Base-by-base conservation (phyloP, 1,140 invertebrate genomes). In the Drepana arcuata region DNA sequence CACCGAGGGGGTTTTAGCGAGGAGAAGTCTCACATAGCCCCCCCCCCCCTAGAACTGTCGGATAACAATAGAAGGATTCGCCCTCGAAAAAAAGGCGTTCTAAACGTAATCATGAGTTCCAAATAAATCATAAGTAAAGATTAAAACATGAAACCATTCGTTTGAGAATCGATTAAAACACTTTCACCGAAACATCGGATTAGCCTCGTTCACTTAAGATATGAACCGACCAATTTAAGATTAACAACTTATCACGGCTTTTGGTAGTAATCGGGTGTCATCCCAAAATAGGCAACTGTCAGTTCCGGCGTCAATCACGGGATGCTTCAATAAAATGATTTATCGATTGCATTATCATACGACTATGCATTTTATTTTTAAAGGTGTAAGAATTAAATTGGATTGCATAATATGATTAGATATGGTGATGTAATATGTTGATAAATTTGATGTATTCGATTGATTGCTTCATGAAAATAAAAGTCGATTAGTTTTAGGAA, bases 151-250 rank as follows among this genome's bases (percentile, higher is more conserved):
- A n/a, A n/a, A n/a, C n/a, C n/a, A n/a, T n/a, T n/a, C n/a, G n/a
- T n/a, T n/a, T n/a, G 49, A 39, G 52, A 60, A 68, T 68, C 58
- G 56, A 63, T 71, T 65, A 55, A 47, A 16, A 39, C 46, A 71
- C 68, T 71, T 71, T 71, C 68, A 64, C 62, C 56, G 11, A 10
- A 27, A 31, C 29, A 34, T 33, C 38, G 27, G 36, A 41, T 43
- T 48, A 48, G 34, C 41, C 44, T 40, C 45, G 32, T 36, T n/a
- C n/a, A n/a, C n/a, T 14, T 18, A 28, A 39, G 32, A 39, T 55
- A 53, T 50, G 54, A 62, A 56, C 48, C 52, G 37, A 48, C 41
- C 58, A 66, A 53, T 61, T 65, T 61, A 34, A 65, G 55, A 58
- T 61, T 58, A 65, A 68, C 59, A 70, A 53, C 65, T 62, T 60